phyloP scores from a whole-genome alignment of 2,888 invertebrate genomes.

The Matsumyia berberina region DNA sequence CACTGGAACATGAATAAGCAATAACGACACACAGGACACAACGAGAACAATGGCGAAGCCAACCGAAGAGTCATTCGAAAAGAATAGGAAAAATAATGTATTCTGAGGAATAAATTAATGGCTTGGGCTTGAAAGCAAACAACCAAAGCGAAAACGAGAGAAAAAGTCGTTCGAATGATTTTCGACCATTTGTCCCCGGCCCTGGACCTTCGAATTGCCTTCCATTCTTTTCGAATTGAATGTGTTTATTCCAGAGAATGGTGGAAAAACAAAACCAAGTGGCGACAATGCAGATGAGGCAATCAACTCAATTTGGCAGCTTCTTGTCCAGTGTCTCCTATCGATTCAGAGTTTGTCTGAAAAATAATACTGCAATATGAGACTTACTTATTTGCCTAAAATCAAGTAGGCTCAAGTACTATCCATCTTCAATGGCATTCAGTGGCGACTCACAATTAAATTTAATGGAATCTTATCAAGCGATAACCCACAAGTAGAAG shows the following conservation, averaged over 20 bases:
- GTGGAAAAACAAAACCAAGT: slow-evolving; percentile 1
- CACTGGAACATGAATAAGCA: slow-evolving; percentile 67
- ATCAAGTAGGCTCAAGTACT: slow-evolving; percentile 13
- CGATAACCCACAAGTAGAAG: slow-evolving; percentile 11
- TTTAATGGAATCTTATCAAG: slow-evolving; percentile 68
- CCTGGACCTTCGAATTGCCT: slow-evolving; percentile 16
- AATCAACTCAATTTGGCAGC: slow-evolving; percentile 35
- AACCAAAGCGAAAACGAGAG: slow-evolving; percentile 14
- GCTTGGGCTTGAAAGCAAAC: slow-evolving; percentile 18
- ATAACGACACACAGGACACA: slow-evolving; percentile 54
- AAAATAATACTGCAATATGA: slow-evolving; percentile 44
- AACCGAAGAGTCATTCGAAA: slow-evolving; percentile 24
- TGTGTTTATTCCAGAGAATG: background rate
- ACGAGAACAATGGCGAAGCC: slow-evolving; percentile 24
- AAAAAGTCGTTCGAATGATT: slow-evolving; percentile 40
- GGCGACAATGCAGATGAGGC: slow-evolving; percentile 58
- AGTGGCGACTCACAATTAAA: slow-evolving; percentile 63
- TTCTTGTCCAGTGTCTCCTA: slow-evolving; percentile 5
- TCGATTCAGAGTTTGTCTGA: slow-evolving; percentile 25
- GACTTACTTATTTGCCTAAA: slow-evolving; percentile 16
- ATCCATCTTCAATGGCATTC: slow-evolving; percentile 8
- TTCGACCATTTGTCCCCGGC: slow-evolving; percentile 37
- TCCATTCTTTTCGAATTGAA: slow-evolving; percentile 2
- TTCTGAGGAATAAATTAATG: slow-evolving; percentile 63
- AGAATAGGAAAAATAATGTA: slow-evolving; percentile 56